phyloP scores from a whole-genome alignment of 2,888 invertebrate genomes.

The Parnassius mnemosyne region DNA sequence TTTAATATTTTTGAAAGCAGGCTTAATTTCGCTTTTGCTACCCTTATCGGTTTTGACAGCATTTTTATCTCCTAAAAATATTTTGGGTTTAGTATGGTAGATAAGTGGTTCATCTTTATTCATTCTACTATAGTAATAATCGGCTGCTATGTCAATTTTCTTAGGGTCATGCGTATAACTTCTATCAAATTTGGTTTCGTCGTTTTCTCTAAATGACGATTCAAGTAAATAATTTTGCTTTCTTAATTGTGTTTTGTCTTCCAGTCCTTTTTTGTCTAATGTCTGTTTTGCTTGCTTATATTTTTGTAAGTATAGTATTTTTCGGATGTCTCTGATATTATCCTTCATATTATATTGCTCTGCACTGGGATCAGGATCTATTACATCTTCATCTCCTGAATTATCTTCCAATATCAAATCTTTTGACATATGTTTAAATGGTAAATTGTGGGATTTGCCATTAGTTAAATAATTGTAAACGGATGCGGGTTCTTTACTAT shows the following conservation, averaged over 20 bases:
- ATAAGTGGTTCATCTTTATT: constrained; percentile 16
- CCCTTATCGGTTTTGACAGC: neutral
- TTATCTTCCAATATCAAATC: neutral
- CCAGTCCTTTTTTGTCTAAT: constrained; percentile 6
- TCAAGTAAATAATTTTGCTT: constrained; percentile 6
- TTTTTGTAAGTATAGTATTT: constrained; percentile 35
- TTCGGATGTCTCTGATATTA: constrained; percentile 40
- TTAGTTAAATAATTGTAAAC: neutral
- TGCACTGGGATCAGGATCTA: constrained; percentile 24
- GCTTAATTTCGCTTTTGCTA: neutral
- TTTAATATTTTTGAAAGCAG: neutral
- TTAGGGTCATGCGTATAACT: neutral
- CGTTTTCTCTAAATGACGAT: constrained; percentile 8
- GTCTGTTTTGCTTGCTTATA: constrained; percentile 29
- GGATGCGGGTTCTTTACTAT: constrained; percentile 6
- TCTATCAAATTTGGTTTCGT: constrained; percentile 9
- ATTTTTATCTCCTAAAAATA: neutral
- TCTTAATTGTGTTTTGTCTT: constrained; percentile 1
- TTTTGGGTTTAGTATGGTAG: neutral
- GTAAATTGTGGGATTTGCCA: neutral
- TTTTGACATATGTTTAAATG: neutral
- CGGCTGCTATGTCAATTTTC: constrained; percentile 33
- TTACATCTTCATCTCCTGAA: constrained; percentile 1
- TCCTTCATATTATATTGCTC: constrained; percentile 34
- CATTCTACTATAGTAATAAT: constrained; percentile 42